Conservation (phyloP, 2,113 vertebrate species). For the Alaudala cheleensis region DNA sequence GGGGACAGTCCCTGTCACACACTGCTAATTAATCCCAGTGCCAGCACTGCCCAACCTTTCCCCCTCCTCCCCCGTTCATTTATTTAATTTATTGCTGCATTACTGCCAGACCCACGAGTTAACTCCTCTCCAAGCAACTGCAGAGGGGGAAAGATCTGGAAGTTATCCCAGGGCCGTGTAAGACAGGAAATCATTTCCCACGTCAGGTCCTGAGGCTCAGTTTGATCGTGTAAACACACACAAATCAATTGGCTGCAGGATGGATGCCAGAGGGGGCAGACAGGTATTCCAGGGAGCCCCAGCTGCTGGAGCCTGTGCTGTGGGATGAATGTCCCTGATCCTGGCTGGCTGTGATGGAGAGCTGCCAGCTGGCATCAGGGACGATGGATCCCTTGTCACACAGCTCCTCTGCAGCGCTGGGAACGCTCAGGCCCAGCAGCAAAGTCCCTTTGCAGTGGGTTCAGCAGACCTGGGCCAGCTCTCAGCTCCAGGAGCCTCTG, state of each 20-base stretch:
- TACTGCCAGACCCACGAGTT: neutral
- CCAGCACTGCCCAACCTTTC: neutral
- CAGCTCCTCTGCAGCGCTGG: neutral
- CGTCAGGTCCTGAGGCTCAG: neutral
- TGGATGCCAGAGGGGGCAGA: neutral
- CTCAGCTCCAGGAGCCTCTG: neutral
- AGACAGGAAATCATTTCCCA: constrained; percentile 19
- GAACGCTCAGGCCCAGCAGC: neutral
- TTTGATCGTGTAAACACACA: neutral
- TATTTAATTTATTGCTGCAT: constrained; percentile 7
- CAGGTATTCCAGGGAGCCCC: neutral
- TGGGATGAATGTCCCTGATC: neutral
- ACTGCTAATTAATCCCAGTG: neutral
- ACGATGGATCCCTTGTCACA: neutral
- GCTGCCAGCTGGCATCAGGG: neutral
- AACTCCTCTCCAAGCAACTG: neutral
- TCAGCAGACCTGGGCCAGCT: neutral
- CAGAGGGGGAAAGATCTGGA: neutral
- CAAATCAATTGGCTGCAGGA: neutral
- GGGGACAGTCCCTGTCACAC: neutral
- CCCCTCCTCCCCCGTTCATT: neutral
- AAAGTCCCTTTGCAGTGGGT: neutral
- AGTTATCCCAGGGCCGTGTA: neutral
- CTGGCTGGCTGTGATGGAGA: neutral
- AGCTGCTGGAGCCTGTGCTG: neutral